phyloP scores from a whole-genome alignment of 2,888 invertebrate genomes.

The Protonemura montana region DNA sequence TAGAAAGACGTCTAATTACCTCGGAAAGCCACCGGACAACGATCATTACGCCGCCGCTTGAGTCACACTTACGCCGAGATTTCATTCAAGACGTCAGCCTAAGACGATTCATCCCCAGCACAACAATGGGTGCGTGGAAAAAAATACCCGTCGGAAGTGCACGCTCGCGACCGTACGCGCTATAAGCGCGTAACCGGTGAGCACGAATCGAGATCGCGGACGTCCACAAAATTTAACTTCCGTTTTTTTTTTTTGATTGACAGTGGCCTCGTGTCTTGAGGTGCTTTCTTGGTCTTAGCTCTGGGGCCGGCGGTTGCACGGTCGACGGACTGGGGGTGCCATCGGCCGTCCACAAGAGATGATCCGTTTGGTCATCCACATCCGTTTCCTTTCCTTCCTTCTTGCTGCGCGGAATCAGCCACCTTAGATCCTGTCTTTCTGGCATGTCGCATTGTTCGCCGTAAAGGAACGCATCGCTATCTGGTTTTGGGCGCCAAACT shows the following conservation, averaged over 20 bases:
- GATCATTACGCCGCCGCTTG: neutral
- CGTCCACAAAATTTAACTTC: neutral
- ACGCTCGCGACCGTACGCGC: neutral
- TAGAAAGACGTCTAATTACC: neutral
- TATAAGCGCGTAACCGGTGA: neutral
- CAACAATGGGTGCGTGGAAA: neutral
- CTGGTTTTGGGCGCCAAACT: constrained; percentile 1
- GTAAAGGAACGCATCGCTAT: neutral
- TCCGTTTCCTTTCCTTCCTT: constrained; percentile 33
- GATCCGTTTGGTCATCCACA: constrained; percentile 38
- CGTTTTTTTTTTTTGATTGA: neutral
- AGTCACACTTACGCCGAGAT: neutral
- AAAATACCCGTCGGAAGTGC: neutral
- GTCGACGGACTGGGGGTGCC: neutral
- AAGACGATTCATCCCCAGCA: constrained; percentile 4
- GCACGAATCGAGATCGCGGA: neutral
- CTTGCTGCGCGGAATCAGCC: constrained; percentile 26
- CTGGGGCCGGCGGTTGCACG: neutral
- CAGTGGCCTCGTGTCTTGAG: neutral
- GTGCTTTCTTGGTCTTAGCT: neutral
- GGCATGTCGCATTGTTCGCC: neutral
- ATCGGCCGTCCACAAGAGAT: constrained; percentile 15
- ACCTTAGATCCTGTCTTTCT: constrained; percentile 46
- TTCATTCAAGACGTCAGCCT: neutral
- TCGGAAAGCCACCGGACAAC: neutral